These are phyloP conservation scores for Imbricaverruca yamaguchii DNA, from an alignment of 2,888 invertebrate species.

Conservation along the genomic window DNA sequence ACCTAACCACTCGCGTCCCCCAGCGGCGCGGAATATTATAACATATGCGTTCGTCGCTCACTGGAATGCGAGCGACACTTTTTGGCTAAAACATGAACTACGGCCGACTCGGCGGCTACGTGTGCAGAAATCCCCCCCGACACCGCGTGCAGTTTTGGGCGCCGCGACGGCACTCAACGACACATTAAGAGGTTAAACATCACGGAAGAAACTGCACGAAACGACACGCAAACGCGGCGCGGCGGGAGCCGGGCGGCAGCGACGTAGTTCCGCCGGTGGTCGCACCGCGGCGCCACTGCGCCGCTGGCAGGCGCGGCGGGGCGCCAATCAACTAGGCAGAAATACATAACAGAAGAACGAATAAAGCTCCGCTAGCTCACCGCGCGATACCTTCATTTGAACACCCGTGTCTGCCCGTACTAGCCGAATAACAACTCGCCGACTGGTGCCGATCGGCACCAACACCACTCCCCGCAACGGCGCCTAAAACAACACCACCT, in stretches of 20 bases:
- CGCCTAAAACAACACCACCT: too few species aligned
- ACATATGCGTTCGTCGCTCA: not conserved
- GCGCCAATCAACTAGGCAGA: not conserved
- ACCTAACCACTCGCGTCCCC: not conserved
- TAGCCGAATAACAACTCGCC: not conserved
- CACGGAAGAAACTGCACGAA: not conserved
- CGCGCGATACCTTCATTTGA: not conserved
- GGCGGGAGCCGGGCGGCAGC: not conserved
- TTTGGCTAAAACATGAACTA: conserved; percentile 2
- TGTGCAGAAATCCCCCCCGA: conserved; percentile 2
- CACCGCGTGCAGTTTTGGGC: not conserved
- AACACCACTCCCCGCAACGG: not conserved
- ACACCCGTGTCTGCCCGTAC: conserved; percentile 4
- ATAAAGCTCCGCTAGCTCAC: not conserved
- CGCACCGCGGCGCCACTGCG: not conserved
- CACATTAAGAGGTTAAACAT: not conserved
- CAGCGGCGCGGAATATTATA: not conserved
- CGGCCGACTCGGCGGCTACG: not conserved
- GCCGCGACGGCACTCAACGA: not conserved
- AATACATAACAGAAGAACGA: not conserved
- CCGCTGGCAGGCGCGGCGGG: not conserved
- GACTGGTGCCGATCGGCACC: not conserved
- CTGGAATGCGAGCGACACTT: not conserved
- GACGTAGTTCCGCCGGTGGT: not conserved
- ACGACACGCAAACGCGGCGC: not conserved